These are phyloP conservation scores for Hirundichthys speculiger DNA, from an alignment of 2,113 vertebrate species.

Conservation along the genomic window DNA sequence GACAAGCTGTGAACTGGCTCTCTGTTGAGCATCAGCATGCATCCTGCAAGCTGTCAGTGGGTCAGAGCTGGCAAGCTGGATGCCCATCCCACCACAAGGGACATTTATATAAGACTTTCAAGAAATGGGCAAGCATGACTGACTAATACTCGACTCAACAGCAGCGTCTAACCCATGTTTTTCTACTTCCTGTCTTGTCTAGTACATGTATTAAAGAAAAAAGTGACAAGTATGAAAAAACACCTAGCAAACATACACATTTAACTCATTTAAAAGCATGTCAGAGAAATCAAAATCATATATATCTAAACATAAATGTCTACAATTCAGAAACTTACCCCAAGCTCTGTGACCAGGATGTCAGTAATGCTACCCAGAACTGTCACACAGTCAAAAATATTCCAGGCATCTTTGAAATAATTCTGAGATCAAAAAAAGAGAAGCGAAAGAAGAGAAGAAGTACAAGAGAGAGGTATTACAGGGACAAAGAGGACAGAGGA, in stretches of 20 bases:
- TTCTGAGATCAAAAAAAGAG: conserved; percentile 80
- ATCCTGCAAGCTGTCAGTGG: conserved; percentile 36
- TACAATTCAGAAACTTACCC: conserved; percentile 83
- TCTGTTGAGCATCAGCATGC: conserved; percentile 39
- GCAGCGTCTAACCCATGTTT: conserved; percentile 50
- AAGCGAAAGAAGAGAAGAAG: conserved; percentile 4
- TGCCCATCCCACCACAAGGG: conserved; percentile 68
- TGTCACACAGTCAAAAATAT: conserved; percentile 97
- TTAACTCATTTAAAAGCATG: not conserved
- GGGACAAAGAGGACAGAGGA: conserved; percentile 2
- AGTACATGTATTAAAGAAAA: conserved; percentile 28
- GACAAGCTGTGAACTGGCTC: too few species aligned
- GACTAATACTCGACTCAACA: conserved; percentile 61
- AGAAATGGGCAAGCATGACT: conserved; percentile 70
- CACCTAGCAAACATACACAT: conserved; percentile 9
- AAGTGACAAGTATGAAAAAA: conserved; percentile 39
- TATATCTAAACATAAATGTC: not conserved
- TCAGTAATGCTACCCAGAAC: conserved; percentile 97
- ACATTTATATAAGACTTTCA: conserved; percentile 83
- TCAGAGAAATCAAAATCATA: not conserved
- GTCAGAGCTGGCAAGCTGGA: conserved; percentile 36
- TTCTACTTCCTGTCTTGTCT: conserved; percentile 27
- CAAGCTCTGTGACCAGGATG: conserved; percentile 94
- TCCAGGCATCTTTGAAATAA: conserved; percentile 98
- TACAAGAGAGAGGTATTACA: not conserved